Evolutionary conservation across 2,113 vertebrate species (phyloP).

Genomic region (Ammodytes marinus): DNA sequence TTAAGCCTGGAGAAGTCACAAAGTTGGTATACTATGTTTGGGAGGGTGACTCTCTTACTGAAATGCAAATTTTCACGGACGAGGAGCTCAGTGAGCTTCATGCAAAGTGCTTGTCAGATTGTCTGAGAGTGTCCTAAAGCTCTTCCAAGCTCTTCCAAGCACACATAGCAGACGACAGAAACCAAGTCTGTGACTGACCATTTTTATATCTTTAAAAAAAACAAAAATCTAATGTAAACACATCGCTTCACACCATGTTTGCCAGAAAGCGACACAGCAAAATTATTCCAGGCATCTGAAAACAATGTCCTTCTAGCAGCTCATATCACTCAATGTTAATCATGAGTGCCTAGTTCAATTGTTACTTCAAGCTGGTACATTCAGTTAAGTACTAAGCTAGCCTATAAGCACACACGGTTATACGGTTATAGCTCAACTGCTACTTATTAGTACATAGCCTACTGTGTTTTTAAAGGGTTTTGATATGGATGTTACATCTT

Average conservation of each 20-base stretch:
- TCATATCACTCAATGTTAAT: background rate
- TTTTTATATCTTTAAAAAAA: background rate
- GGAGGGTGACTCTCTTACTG: background rate
- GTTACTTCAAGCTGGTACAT: too few species aligned
- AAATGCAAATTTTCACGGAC: background rate
- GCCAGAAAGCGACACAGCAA: background rate
- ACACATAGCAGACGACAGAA: background rate
- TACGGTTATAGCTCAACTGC: too few species aligned
- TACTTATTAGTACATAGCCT: too few species aligned
- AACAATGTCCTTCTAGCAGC: background rate
- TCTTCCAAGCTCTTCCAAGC: background rate
- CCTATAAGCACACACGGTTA: too few species aligned
- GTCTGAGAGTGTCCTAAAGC: background rate
- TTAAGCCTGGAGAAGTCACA: slow-evolving; percentile 46
- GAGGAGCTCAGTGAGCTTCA: background rate
- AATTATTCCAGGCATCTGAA: background rate
- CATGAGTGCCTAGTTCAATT: too few species aligned
- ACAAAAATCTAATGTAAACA: background rate
- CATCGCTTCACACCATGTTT: background rate
- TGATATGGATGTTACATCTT: background rate
- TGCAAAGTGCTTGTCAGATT: background rate
- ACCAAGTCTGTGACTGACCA: background rate
- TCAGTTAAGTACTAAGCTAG: too few species aligned
- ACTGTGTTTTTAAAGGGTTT: background rate
- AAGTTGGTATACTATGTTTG: slow-evolving; percentile 25